These are phyloP conservation scores for Antheraea assamensis DNA, from an alignment of 2,888 invertebrate genomes.

Conservation along the genomic window DNA sequence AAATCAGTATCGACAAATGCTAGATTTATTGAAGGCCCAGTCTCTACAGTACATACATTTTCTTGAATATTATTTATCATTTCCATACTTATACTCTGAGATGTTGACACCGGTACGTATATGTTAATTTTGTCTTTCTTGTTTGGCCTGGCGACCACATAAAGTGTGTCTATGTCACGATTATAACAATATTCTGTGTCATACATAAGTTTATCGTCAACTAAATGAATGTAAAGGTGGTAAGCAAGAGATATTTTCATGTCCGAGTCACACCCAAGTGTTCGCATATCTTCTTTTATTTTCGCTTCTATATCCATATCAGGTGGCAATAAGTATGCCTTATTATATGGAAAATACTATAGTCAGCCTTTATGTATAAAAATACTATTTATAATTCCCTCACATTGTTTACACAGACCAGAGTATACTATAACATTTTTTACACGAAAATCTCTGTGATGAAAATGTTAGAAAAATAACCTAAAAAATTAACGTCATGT, in stretches of 20 bases:
- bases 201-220: constrained; percentile 75
- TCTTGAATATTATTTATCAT: constrained; percentile 67
- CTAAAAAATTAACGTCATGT: too few relatives aligned
- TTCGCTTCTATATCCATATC: constrained; percentile 70
- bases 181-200: constrained; percentile 76
- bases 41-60: constrained; percentile 72
- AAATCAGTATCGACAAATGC: constrained; percentile 74
- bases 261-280: constrained; percentile 69
- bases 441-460: too few relatives aligned
- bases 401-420: background rate
- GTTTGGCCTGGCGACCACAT: constrained; percentile 67
- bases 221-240: constrained; percentile 68
- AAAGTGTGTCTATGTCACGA: constrained; percentile 68
- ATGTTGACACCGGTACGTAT: constrained; percentile 68
- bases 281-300: constrained; percentile 71
- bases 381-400: background rate
- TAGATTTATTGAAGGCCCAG: constrained; percentile 65
- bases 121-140: constrained; percentile 69
- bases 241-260: constrained; percentile 68
- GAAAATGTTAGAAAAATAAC: background rate
- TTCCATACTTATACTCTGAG: constrained; percentile 57
- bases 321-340: background rate
- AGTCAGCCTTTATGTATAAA: background rate
- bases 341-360: background rate
- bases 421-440: too few relatives aligned